Evolutionary conservation across 2,888 invertebrate genomes (phyloP).

Genomic region (Thelaira solivaga): DNA sequence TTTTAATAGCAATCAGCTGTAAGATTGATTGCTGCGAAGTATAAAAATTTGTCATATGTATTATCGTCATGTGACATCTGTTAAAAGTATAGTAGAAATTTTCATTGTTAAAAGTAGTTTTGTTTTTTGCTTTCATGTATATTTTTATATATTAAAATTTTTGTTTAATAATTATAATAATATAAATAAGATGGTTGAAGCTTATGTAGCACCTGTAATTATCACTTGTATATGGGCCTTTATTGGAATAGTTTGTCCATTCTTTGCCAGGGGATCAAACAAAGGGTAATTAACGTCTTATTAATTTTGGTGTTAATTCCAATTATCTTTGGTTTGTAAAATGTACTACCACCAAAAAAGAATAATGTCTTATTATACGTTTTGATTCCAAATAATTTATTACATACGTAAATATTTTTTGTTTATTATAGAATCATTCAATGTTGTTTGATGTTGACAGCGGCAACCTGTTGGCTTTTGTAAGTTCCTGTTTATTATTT

Average conservation of each 20-base stretch:
- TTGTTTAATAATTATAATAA: conserved; percentile 37
- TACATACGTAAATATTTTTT: background rate
- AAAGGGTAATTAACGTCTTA: conserved; percentile 71
- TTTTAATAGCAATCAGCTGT: no score
- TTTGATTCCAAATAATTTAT: background rate
- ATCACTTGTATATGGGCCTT: conserved; percentile 74
- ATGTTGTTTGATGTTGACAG: conserved; percentile 75
- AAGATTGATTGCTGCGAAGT: no score
- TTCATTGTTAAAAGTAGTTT: conserved; percentile 24
- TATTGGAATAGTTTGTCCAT: conserved; percentile 73
- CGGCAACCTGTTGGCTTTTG: conserved; percentile 75
- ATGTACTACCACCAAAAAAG: no score
- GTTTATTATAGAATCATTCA: conserved; percentile 73
- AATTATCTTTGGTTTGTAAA: no score
- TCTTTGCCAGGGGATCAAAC: conserved; percentile 75
- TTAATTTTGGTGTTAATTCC: no score
- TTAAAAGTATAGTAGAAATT: conserved; percentile 24
- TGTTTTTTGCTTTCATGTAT: conserved; percentile 35
- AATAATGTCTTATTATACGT: no score
- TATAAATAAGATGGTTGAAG: conserved; percentile 70
- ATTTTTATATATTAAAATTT: conserved; percentile 9
- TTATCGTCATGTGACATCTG: conserved; percentile 61
- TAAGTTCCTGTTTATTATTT: conserved; percentile 68
- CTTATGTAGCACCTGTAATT: conserved; percentile 70
- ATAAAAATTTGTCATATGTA: conserved; percentile 27